Conservation (phyloP, 2,888 invertebrate genomes). For the Calliphora vomitoria region DNA sequence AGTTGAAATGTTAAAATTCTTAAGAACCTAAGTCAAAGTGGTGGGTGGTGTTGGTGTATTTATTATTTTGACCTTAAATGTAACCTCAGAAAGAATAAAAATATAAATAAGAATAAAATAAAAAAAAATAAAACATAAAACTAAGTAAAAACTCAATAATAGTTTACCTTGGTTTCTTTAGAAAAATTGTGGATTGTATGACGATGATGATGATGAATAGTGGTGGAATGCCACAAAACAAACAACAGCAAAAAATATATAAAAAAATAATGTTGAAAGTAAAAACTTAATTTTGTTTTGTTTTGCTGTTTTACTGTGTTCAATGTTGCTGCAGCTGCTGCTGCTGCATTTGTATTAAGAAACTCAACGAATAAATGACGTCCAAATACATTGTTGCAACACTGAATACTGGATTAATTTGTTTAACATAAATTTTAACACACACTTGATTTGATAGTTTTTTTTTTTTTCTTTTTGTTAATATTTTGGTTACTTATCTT, state of each 20-base stretch:
- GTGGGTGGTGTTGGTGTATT: constrained; percentile 37
- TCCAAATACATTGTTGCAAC: constrained; percentile 3
- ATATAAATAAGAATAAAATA: constrained; percentile 30
- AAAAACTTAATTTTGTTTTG: constrained; percentile 34
- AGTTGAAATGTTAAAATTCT: not conserved
- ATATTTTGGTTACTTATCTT: constrained; percentile 3
- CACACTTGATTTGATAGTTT: not conserved
- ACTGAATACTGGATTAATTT: constrained; percentile 5
- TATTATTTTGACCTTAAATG: constrained; percentile 65
- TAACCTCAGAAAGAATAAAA: constrained; percentile 43
- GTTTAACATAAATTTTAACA: constrained; percentile 2
- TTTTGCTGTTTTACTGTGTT: not conserved
- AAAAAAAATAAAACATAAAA: too few relatives aligned
- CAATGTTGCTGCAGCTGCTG: constrained; percentile 8
- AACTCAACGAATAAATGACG: constrained; percentile 32
- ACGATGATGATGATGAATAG: constrained; percentile 15
- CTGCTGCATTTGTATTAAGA: constrained; percentile 1
- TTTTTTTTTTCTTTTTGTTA: not conserved
- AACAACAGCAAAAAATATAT: constrained; percentile 39
- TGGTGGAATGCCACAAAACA: constrained; percentile 46
- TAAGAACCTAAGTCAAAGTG: not conserved
- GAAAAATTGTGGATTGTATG: constrained; percentile 19
- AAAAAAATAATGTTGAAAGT: constrained; percentile 51
- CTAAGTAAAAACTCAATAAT: constrained; percentile 16
- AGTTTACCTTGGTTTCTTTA: constrained; percentile 63